phyloP scores from a whole-genome alignment of 2,888 invertebrate genomes.

The Arenicola marina region DNA sequence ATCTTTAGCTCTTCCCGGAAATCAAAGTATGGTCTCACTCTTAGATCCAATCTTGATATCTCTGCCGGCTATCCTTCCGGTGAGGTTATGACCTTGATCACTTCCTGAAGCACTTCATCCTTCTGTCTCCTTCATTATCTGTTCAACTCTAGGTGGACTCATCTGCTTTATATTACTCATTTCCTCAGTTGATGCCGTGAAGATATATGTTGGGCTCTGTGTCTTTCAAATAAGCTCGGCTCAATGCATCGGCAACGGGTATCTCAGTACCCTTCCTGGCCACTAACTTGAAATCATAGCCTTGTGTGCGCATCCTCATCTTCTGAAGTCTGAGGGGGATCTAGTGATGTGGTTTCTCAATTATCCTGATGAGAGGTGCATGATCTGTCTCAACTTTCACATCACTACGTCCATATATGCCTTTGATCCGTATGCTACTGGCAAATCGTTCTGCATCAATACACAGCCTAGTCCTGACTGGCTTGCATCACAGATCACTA shows the following conservation, averaged over 20 bases:
- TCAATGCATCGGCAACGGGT: slow-evolving; percentile 24
- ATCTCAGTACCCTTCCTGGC: slow-evolving; percentile 21
- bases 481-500: slow-evolving; percentile 10
- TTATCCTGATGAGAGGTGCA: slow-evolving; percentile 19
- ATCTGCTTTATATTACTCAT: not conserved
- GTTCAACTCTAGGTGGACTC: not conserved
- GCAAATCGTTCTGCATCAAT: slow-evolving; percentile 7
- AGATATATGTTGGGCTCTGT: not conserved
- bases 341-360: slow-evolving; percentile 21
- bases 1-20: not conserved
- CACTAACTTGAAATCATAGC: slow-evolving; percentile 22
- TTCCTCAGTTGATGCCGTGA: not conserved
- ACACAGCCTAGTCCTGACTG: slow-evolving; percentile 16
- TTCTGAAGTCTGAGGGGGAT: slow-evolving; percentile 20
- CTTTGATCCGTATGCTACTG: slow-evolving; percentile 16
- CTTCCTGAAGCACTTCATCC: too few species aligned
- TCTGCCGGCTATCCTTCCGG: not conserved
- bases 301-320: slow-evolving; percentile 22
- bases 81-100: not conserved
- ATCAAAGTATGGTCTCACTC: not conserved
- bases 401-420: slow-evolving; percentile 21
- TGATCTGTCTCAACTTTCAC: slow-evolving; percentile 27
- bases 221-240: not conserved
- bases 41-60: not conserved
- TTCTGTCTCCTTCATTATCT: too few species aligned